Conservation (phyloP, 1,140 invertebrate species). For the Heterodera carotae region DNA sequence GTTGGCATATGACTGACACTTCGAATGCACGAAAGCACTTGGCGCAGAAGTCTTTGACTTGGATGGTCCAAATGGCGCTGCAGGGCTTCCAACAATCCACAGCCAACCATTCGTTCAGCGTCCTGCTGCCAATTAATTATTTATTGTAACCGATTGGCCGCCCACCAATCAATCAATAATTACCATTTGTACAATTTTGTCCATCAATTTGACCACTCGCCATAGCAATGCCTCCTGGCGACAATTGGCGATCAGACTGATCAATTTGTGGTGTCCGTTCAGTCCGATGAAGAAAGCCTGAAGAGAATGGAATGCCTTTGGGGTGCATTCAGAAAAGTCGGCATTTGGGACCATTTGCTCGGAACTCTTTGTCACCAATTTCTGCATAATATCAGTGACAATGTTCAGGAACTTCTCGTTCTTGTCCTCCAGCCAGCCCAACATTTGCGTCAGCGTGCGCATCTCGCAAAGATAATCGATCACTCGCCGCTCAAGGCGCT, state of each 20-base stretch:
- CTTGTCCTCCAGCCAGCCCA: conserved; percentile 40
- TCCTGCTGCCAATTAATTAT: conserved; percentile 38
- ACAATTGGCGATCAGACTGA: conserved; percentile 38
- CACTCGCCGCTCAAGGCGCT: conserved; percentile 20
- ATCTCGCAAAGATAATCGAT: conserved; percentile 40
- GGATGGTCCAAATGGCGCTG: conserved; percentile 46
- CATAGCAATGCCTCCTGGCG: conserved; percentile 42
- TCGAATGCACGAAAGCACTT: conserved; percentile 41
- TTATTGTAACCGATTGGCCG: no score
- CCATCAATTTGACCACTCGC: conserved; percentile 33
- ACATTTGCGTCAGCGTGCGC: conserved; percentile 35
- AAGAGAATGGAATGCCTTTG: conserved; percentile 20
- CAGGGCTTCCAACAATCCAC: conserved; percentile 47
- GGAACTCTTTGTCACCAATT: conserved; percentile 34
- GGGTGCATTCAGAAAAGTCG: no score
- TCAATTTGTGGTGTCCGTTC: conserved; percentile 40
- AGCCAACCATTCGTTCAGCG: conserved; percentile 39
- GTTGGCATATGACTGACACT: conserved; percentile 42
- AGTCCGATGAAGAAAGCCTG: conserved; percentile 45
- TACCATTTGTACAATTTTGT: conserved; percentile 44
- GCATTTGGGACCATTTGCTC: conserved; percentile 49
- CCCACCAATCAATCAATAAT: no score
- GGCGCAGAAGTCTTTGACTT: conserved; percentile 44
- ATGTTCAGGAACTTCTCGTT: conserved; percentile 48
- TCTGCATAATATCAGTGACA: conserved; percentile 43